A percentile compares a stretch with the other conserved stretches of the same genome.
These are phyloP conservation scores for Saccostrea cuccullata DNA, from an alignment of 1,140 invertebrate genomes.

Conservation along the genomic window DNA sequence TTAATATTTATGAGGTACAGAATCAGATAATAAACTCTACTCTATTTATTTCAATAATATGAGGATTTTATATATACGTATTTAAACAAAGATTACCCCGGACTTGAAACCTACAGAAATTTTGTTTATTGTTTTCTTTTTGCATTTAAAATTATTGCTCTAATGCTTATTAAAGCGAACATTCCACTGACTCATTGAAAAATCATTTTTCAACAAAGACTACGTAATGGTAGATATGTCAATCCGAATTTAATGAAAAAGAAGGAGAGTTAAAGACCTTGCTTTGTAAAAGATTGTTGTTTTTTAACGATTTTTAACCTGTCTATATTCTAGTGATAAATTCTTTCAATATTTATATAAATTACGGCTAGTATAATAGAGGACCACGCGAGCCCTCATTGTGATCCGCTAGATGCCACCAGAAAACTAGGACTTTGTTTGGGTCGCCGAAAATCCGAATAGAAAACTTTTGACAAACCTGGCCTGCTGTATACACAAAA, in stretches of 20 bases:
- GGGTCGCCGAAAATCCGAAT: slow-evolving; percentile 13
- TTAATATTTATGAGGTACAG: not conserved
- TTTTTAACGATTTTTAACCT: slow-evolving; percentile 15
- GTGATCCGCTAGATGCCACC: not conserved
- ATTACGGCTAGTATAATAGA: not conserved
- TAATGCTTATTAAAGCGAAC: slow-evolving; percentile 16
- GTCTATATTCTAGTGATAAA: slow-evolving; percentile 21
- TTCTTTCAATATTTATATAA: slow-evolving; percentile 7
- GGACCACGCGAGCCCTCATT: not conserved
- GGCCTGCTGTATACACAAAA: slow-evolving; percentile 7
- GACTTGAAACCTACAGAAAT: not conserved
- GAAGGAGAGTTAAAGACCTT: slow-evolving; percentile 16
- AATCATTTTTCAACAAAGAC: not conserved
- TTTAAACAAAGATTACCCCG: not conserved
- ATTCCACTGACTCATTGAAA: not conserved
- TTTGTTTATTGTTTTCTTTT: not conserved
- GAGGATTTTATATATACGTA: not conserved
- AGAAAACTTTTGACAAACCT: slow-evolving; percentile 1
- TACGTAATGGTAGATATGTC: not conserved
- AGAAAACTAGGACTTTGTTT: slow-evolving; percentile 19
- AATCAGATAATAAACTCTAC: not conserved
- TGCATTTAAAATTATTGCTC: not conserved
- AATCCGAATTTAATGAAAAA: slow-evolving; percentile 29
- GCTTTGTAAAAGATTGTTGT: slow-evolving; percentile 26
- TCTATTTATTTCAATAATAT: not conserved